Conservation (phyloP, 2,888 invertebrate genomes). For the Lamellibrachia columna region DNA sequence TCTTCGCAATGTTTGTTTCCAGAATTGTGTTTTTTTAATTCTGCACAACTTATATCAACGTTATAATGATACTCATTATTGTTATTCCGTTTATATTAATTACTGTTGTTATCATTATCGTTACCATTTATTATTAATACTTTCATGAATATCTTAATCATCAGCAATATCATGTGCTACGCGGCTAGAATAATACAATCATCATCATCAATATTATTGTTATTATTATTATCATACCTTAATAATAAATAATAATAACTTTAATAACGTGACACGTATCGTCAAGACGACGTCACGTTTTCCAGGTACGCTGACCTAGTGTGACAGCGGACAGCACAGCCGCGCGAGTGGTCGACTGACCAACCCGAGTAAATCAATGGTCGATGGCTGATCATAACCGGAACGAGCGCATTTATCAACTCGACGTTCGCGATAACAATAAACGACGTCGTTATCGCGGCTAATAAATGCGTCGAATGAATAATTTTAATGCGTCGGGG, state of each 20-base stretch:
- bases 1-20: not conserved
- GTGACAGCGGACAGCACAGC: not conserved
- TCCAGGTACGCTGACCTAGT: not conserved
- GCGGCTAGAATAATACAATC: too few relatives aligned
- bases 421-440: conserved; percentile 1
- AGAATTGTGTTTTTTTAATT: not conserved
- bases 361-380: not conserved
- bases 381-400: not conserved
- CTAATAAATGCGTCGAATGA: conserved; percentile 1
- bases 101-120: not conserved
- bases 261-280: not conserved
- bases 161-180: not conserved
- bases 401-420: not conserved
- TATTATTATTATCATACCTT: not conserved
- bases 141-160: not conserved
- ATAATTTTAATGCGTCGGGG: not conserved
- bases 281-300: not conserved
- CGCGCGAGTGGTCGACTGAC: not conserved
- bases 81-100: not conserved
- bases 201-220: too few relatives aligned
- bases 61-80: not conserved
- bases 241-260: not conserved
- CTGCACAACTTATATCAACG: not conserved
- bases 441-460: not conserved
- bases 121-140: not conserved